phyloP scores from a whole-genome alignment of 2,113 vertebrate species.

The Pungitius pungitius region DNA sequence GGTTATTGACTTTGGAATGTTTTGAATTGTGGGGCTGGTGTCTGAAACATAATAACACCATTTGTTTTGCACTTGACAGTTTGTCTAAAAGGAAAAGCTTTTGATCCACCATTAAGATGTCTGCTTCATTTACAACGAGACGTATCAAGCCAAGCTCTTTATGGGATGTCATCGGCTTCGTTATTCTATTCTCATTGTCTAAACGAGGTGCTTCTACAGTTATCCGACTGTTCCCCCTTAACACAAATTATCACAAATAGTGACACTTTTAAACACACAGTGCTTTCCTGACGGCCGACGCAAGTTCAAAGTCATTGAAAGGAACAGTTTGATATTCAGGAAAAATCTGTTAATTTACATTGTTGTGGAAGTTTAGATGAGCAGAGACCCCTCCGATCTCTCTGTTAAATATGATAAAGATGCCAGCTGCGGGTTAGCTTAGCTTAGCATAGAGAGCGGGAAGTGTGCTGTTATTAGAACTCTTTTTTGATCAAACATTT shows the following conservation, averaged over 20 bases:
- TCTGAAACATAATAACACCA: constrained; percentile 41
- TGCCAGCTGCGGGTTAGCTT: constrained; percentile 13
- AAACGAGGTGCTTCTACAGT: not conserved
- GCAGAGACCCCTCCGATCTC: not conserved
- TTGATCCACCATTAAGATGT: constrained; percentile 46
- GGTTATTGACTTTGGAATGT: constrained; percentile 69
- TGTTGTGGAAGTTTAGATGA: not conserved
- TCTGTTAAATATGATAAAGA: not conserved
- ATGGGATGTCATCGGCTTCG: constrained; percentile 62
- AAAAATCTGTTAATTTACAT: not conserved
- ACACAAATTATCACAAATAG: constrained; percentile 58
- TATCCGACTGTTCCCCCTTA: constrained; percentile 79
- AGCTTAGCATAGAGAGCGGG: constrained; percentile 4
- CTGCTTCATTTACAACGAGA: constrained; percentile 45
- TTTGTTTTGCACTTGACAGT: constrained; percentile 65
- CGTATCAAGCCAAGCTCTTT: constrained; percentile 25
- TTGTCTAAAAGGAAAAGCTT: constrained; percentile 43
- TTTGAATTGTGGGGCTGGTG: constrained; percentile 59
- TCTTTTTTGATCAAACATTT: not conserved
- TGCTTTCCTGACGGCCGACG: not conserved
- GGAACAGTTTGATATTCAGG: not conserved
- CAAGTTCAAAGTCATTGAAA: not conserved
- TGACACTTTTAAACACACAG: constrained; percentile 77
- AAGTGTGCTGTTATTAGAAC: too few species aligned
- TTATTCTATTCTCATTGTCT: constrained; percentile 79